Base-by-base conservation (phyloP, 2,888 invertebrate species). In the Neocrepidodera transversa region DNA sequence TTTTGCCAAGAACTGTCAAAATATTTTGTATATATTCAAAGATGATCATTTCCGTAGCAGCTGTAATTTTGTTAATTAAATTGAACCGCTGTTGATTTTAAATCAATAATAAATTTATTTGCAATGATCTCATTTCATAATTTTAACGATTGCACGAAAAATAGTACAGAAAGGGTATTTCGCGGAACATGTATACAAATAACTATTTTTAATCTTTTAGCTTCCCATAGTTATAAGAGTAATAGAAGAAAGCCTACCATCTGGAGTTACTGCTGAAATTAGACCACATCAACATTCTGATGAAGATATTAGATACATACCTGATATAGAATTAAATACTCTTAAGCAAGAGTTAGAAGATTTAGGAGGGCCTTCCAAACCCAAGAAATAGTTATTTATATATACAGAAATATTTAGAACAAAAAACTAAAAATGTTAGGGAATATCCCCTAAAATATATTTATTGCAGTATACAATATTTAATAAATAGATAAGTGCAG, bases 221-320 rank as follows among this genome's bases (percentile, higher is more conserved):
- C 83, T 90, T 51, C 89, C 93, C 0, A 79, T 91, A 14, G 82
- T 95, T 47, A 74, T 95, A 52, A 87, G 94, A 64, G 81, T 90
- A 35, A 79, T 93, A 6, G 90, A 91, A 72, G 85, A 88, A 0
- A 82, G 87, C 11, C 76, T 91, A 43, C 95, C 96, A 0, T 87
- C 89, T 73, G 95, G 95, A 2, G 90, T 95, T 10, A 81, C 85
- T 0, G 74, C 95, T 10, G 81, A 82, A 51, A 83, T 95, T 3
- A 85, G 88, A 52, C 84, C 87, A 62, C 91, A 90, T 71, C 80
- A 84, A 42, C 80, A 84, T 0, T 86, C 86, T 30, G 85, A 89
- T 66, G 90, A 91, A 54, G 88, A 91, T 71, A 80, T 86, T 32
- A 83, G 91, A 58, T 95, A 91, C 79, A 87, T 97, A 51, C 96